phyloP scores from a whole-genome alignment of 2,888 invertebrate genomes.

The Amiota minor region DNA sequence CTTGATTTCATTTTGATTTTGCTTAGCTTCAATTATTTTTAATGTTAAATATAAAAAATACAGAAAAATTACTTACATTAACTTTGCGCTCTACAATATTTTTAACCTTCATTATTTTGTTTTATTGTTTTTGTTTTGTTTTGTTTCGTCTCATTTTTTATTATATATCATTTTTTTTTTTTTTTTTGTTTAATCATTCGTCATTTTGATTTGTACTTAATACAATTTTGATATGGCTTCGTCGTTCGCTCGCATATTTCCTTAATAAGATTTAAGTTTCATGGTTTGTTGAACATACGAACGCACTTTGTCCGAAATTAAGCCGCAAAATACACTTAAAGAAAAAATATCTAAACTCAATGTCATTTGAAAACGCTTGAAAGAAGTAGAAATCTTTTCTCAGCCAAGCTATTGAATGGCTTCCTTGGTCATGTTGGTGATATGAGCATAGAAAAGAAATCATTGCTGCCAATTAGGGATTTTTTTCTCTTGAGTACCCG shows the following conservation, averaged over 20 bases:
- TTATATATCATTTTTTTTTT: too few species aligned
- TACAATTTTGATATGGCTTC: conserved; percentile 15
- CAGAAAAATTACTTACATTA: too few species aligned
- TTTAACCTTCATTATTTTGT: neutral
- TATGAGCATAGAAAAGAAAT: too few species aligned
- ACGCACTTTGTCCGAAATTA: conserved; percentile 15
- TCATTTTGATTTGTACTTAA: conserved; percentile 33
- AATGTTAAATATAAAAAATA: too few species aligned
- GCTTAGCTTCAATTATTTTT: too few species aligned
- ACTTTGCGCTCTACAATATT: conserved; percentile 6
- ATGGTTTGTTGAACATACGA: conserved; percentile 56
- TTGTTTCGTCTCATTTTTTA: too few species aligned
- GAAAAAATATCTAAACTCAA: neutral
- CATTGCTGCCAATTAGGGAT: too few species aligned
- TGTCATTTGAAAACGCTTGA: too few species aligned
- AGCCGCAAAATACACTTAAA: conserved; percentile 14
- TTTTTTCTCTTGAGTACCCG: too few species aligned
- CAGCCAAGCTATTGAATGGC: too few species aligned
- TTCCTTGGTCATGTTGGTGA: too few species aligned
- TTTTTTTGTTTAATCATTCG: conserved; percentile 35
- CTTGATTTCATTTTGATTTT: neutral
- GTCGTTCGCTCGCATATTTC: conserved; percentile 56
- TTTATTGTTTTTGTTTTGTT: neutral
- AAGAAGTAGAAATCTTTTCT: too few species aligned
- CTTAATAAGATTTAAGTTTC: conserved; percentile 68